Conservation (phyloP, 2,888 invertebrate genomes). For the Lapara coniferarum region DNA sequence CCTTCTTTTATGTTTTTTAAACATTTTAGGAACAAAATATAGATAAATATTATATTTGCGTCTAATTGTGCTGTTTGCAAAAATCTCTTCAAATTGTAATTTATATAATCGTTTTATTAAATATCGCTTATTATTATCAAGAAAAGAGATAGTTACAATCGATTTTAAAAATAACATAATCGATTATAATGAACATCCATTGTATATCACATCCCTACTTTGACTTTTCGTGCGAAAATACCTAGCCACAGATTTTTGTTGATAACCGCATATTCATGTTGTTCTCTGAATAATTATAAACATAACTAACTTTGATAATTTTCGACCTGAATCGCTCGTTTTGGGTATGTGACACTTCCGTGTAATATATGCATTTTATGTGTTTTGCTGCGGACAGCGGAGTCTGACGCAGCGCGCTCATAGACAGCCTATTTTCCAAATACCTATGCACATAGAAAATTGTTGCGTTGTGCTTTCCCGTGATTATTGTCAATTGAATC, state of each 20-base stretch:
- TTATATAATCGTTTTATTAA: too few relatives aligned
- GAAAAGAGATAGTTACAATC: too few relatives aligned
- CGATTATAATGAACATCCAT: too few relatives aligned
- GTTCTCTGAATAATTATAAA: too few relatives aligned
- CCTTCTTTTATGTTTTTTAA: too few relatives aligned
- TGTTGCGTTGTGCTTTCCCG: constrained; percentile 5
- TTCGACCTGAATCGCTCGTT: neutral
- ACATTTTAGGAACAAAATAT: too few relatives aligned
- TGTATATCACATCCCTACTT: neutral
- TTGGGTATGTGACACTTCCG: constrained; percentile 5
- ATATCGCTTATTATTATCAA: too few relatives aligned
- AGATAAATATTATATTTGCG: too few relatives aligned
- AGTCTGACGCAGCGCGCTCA: constrained; percentile 33
- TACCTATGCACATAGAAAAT: constrained; percentile 17
- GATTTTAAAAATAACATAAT: too few relatives aligned
- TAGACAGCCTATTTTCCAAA: constrained; percentile 26
- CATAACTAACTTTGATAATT: neutral
- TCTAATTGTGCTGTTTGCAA: too few relatives aligned
- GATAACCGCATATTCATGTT: neutral
- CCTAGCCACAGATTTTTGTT: constrained; percentile 5
- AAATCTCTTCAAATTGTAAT: too few relatives aligned
- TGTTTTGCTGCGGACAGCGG: constrained; percentile 10
- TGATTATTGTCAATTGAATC: constrained; percentile 21
- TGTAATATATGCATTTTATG: constrained; percentile 9
- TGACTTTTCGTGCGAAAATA: constrained; percentile 11